Conservation (phyloP, 2,888 invertebrate species). For the Brachylomia viminalis region DNA sequence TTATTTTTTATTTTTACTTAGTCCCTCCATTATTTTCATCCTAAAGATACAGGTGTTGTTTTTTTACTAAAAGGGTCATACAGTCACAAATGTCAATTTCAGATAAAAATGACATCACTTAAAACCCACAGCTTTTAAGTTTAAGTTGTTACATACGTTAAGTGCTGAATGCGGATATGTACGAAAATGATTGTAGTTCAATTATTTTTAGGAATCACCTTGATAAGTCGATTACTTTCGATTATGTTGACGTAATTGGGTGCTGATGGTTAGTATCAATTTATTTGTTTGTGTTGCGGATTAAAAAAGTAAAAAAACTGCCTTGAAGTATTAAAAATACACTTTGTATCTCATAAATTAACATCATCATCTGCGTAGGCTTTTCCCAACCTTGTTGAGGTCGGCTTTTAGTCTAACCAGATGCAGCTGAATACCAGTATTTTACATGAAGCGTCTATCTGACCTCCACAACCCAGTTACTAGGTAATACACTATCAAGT, state of each 20-base stretch:
- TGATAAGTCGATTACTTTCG: slow-evolving; percentile 36
- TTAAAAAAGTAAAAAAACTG: too few relatives aligned
- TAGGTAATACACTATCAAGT: too few relatives aligned
- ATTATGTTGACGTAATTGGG: slow-evolving; percentile 5
- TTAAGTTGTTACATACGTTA: slow-evolving; percentile 10
- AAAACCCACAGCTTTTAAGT: slow-evolving; percentile 17
- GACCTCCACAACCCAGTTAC: too few relatives aligned
- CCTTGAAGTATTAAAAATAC: too few relatives aligned
- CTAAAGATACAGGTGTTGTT: neutral
- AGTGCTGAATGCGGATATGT: slow-evolving; percentile 37
- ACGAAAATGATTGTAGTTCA: slow-evolving; percentile 38
- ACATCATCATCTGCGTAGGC: too few relatives aligned
- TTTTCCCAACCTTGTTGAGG: too few relatives aligned
- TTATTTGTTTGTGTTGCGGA: slow-evolving; percentile 18
- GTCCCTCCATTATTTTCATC: neutral
- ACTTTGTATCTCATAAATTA: too few relatives aligned
- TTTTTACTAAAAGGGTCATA: neutral
- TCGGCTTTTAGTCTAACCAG: too few relatives aligned
- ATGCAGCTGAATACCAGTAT: too few relatives aligned
- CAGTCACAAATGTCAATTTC: slow-evolving; percentile 10
- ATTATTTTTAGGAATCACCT: slow-evolving; percentile 51
- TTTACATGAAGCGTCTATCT: too few relatives aligned
- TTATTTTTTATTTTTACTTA: neutral
- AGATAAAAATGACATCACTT: slow-evolving; percentile 25
- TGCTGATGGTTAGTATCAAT: slow-evolving; percentile 11